Percentiles rank a stretch among this genome's conserved stretches.
phyloP scores from a whole-genome alignment of 1,140 invertebrate genomes.

The Chelonus insularis region DNA sequence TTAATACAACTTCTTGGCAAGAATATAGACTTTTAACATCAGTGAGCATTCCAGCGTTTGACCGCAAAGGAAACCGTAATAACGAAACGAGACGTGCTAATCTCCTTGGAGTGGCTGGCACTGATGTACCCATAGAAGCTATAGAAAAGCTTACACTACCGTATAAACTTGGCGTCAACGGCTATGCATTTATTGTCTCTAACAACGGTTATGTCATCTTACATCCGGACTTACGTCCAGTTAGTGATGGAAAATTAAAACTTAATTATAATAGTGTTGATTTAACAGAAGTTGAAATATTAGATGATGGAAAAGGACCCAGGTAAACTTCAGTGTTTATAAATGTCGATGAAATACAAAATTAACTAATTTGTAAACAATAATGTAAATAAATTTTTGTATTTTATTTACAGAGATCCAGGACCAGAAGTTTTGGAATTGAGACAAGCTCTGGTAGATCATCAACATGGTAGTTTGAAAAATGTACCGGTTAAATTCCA shows the following conservation, averaged over 20 bases:
- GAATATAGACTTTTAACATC: slow-evolving; percentile 72
- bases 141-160: slow-evolving; percentile 84
- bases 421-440: slow-evolving; percentile 61
- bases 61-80: slow-evolving; percentile 66
- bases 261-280: slow-evolving; percentile 96
- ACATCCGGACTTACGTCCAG: slow-evolving; percentile 77
- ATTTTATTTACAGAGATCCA: slow-evolving; percentile 52
- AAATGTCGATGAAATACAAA: background rate
- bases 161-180: slow-evolving; percentile 91
- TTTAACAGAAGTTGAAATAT: slow-evolving; percentile 91
- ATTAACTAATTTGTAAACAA: too few species aligned
- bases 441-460: slow-evolving; percentile 74
- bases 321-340: slow-evolving; percentile 40
- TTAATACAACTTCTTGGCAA: slow-evolving; percentile 36
- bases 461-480: slow-evolving; percentile 67
- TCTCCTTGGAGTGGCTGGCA: slow-evolving; percentile 89
- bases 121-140: slow-evolving; percentile 90
- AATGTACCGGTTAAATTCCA: slow-evolving; percentile 76
- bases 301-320: slow-evolving; percentile 68
- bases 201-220: slow-evolving; percentile 93
- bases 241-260: slow-evolving; percentile 74
- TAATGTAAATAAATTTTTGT: background rate
- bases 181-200: slow-evolving; percentile 92
- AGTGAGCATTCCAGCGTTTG: slow-evolving; percentile 83
- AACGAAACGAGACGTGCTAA: slow-evolving; percentile 68